Evolutionary conservation across 1,140 invertebrate species (phyloP).

Genomic region (Drosophila micromelanica): DNA sequence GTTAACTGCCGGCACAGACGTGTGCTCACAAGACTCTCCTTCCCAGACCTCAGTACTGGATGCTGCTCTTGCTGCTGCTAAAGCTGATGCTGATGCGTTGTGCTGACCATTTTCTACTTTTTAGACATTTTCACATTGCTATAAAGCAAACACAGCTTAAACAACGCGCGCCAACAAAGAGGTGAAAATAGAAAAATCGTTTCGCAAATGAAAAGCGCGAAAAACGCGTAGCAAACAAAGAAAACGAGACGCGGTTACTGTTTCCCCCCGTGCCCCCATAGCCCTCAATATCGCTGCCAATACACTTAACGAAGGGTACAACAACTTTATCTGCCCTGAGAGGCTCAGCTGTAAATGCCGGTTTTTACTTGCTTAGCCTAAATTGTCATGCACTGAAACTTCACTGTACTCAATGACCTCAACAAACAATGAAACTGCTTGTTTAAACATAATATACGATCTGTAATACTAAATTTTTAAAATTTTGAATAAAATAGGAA

Average conservation of each 20-base stretch:
- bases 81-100: conserved; percentile 2
- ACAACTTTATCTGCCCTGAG: not conserved
- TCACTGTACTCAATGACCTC: not conserved
- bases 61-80: conserved; percentile 13
- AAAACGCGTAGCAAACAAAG: conserved; percentile 76
- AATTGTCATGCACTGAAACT: not conserved
- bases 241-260: conserved; percentile 50
- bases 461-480: too few species aligned
- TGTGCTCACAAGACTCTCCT: conserved; percentile 2
- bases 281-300: conserved; percentile 11
- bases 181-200: conserved; percentile 77
- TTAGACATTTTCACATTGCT: conserved; percentile 78
- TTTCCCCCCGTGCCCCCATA: not conserved
- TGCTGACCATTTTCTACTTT: conserved; percentile 71
- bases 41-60: conserved; percentile 14
- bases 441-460: too few species aligned
- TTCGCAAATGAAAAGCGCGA: conserved; percentile 80
- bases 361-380: not conserved
- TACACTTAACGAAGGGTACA: conserved; percentile 28
- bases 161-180: conserved; percentile 22
- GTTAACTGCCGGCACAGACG: conserved; percentile 73
- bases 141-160: conserved; percentile 67
- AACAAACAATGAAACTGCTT: too few species aligned
- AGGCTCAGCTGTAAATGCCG: too few species aligned
- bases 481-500: too few species aligned